Evolutionary conservation across 2,797 vertebrate species (phyloP).

Genomic region (Phoebastria nigripes): DNA sequence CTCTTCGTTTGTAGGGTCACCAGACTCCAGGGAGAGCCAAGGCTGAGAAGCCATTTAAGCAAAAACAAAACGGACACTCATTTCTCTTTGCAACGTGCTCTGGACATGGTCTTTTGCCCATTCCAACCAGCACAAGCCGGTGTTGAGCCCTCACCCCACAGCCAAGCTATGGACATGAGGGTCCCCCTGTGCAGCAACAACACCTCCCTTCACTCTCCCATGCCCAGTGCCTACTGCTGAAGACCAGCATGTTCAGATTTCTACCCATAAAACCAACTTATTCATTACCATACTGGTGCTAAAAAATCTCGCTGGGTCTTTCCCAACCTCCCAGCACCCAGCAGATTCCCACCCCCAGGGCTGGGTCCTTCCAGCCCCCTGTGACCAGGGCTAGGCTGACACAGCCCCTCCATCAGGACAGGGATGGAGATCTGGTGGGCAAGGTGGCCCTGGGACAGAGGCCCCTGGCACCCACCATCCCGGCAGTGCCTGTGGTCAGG

Average conservation of each 20-base stretch:
- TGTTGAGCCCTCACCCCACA: not conserved
- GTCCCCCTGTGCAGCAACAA: not conserved
- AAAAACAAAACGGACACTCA: not conserved
- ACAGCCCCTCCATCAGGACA: not conserved
- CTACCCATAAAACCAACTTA: not conserved
- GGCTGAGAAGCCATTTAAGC: not conserved
- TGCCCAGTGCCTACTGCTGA: not conserved
- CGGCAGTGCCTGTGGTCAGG: not conserved
- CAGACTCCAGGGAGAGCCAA: not conserved
- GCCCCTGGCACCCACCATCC: not conserved
- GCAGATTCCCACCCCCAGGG: not conserved
- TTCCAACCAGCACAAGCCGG: not conserved
- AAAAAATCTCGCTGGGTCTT: not conserved
- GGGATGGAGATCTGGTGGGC: not conserved
- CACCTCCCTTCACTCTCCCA: not conserved
- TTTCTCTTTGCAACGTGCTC: not conserved
- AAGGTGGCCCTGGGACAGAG: not conserved
- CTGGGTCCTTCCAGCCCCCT: not conserved
- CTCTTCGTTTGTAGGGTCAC: not conserved
- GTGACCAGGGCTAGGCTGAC: not conserved
- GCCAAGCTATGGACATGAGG: not conserved
- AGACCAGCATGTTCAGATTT: not conserved
- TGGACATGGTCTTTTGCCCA: not conserved
- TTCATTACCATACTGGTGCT: not conserved
- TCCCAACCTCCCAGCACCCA: not conserved